A percentile compares a stretch with the other conserved stretches of the same genome.
Evolutionary conservation across 1,140 invertebrate species (phyloP).

Genomic region (Aricia agestis): DNA sequence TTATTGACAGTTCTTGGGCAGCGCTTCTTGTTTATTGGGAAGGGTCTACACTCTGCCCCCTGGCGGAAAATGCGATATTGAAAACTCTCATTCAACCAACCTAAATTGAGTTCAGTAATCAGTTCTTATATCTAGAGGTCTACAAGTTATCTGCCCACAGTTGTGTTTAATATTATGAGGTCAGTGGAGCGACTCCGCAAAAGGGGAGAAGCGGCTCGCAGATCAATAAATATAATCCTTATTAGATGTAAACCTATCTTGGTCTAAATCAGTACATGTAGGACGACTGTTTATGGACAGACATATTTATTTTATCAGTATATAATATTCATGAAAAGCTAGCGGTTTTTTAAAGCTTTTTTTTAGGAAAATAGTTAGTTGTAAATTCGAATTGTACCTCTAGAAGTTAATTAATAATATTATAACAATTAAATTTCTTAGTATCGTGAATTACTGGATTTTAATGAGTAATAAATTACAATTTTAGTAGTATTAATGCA

Average conservation of each 20-base stretch:
- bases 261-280: not conserved
- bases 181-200: not conserved
- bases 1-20: too few relatives aligned
- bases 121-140: not conserved
- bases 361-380: not conserved
- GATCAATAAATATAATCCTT: conserved; percentile 10
- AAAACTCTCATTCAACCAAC: too few relatives aligned
- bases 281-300: not conserved
- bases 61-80: too few relatives aligned
- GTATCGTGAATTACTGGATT: too few relatives aligned
- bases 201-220: not conserved
- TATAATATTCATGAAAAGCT: not conserved
- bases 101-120: too few relatives aligned
- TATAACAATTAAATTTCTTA: too few relatives aligned
- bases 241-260: conserved; percentile 4
- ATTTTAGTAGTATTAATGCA: too few relatives aligned
- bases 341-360: not conserved
- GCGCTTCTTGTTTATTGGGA: too few relatives aligned
- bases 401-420: too few relatives aligned
- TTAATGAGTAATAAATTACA: too few relatives aligned
- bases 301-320: not conserved
- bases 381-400: too few relatives aligned
- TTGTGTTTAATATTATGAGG: not conserved
- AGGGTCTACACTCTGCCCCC: too few relatives aligned
- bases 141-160: not conserved